Evolutionary conservation across 30 jellyfish, hydroid and myxozoan species (phyloP).

Genomic region (Nemopilema nomurai): DNA sequence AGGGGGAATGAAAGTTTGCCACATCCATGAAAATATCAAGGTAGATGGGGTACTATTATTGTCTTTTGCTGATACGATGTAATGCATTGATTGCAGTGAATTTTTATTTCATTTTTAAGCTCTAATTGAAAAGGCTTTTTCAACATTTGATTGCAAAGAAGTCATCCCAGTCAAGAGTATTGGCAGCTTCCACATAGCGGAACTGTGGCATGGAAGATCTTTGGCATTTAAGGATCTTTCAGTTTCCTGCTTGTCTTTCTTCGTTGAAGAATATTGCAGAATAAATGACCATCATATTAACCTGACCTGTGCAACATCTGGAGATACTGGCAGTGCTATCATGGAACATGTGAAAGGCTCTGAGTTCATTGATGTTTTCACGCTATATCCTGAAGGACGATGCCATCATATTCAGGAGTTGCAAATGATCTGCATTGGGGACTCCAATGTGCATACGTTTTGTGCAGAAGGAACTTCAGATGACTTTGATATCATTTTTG

Average conservation of each 20-base stretch:
- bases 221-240: conserved; percentile 85
- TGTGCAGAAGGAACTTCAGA: conserved; percentile 73
- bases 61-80: no score
- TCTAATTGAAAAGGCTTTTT: conserved; percentile 45
- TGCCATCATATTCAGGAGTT: conserved; percentile 80
- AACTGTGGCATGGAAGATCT: conserved; percentile 93
- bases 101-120: conserved; percentile 27
- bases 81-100: no score
- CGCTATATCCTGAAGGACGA: conserved; percentile 74
- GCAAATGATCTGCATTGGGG: conserved; percentile 74
- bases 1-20: no score
- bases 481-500: conserved; percentile 59
- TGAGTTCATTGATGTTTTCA: conserved; percentile 36
- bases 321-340: conserved; percentile 96
- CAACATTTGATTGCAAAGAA: conserved; percentile 58
- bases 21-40: no score
- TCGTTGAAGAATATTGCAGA: conserved; percentile 32
- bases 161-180: conserved; percentile 54
- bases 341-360: conserved; percentile 63
- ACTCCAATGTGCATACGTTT: conserved; percentile 63
- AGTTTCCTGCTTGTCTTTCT: conserved; percentile 36
- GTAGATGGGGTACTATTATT: no score
- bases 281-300: conserved; percentile 12
- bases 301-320: conserved; percentile 84
- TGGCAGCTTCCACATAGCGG: conserved; percentile 57